A percentile compares a stretch with the other conserved stretches of the same genome.
These are phyloP conservation scores for Varanus komodoensis DNA, from an alignment of 2,113 vertebrate genomes.

Conservation along the genomic window DNA sequence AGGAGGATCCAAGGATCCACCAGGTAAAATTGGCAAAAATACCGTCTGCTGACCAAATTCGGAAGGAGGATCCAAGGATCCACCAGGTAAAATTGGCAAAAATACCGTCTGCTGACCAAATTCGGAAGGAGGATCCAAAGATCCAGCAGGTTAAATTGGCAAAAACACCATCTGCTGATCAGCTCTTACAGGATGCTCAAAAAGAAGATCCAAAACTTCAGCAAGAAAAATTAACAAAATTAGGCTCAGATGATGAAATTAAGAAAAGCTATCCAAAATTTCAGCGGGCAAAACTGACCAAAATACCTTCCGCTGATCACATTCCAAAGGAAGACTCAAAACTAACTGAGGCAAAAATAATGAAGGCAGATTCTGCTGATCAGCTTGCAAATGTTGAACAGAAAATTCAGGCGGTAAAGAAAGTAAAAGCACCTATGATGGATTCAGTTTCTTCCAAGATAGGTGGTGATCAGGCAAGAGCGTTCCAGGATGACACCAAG, in stretches of 20 bases:
- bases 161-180: not conserved
- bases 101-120: conserved; percentile 54
- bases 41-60: conserved; percentile 53
- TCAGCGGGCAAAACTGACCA: conserved; percentile 57
- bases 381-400: conserved; percentile 55
- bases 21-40: conserved; percentile 67
- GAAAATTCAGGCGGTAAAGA: conserved; percentile 48
- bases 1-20: conserved; percentile 63
- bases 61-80: conserved; percentile 61
- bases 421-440: not conserved
- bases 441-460: conserved; percentile 15
- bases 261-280: conserved; percentile 50
- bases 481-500: conserved; percentile 55
- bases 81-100: conserved; percentile 66
- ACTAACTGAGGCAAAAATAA: conserved; percentile 60
- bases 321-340: conserved; percentile 66
- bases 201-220: conserved; percentile 33
- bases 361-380: conserved; percentile 62
- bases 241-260: conserved; percentile 21
- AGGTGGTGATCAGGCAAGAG: conserved; percentile 35
- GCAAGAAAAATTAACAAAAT: conserved; percentile 58
- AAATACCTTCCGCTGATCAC: conserved; percentile 43
- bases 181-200: not conserved
- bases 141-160: conserved; percentile 44
- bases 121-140: conserved; percentile 54